phyloP scores from a whole-genome alignment of 2,888 invertebrate species.

The Penaeus monodon region DNA sequence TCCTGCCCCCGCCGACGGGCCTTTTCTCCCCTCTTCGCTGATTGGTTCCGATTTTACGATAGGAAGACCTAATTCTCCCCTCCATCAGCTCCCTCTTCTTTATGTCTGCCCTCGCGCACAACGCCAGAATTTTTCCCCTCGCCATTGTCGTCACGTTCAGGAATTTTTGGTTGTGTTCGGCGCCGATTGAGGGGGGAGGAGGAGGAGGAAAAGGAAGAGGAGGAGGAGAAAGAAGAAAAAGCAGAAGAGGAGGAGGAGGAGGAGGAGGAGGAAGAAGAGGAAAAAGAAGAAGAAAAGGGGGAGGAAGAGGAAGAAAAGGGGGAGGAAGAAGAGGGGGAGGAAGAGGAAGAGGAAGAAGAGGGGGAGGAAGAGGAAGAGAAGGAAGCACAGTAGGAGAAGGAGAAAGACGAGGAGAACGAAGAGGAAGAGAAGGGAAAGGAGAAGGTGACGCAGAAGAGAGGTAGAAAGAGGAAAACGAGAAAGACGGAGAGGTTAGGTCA shows the following conservation, averaged over 20 bases:
- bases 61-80: constrained; percentile 10
- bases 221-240: background rate
- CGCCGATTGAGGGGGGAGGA: constrained; percentile 11
- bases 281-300: background rate
- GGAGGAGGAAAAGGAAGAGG: background rate
- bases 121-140: background rate
- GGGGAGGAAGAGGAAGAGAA: background rate
- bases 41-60: constrained; percentile 41
- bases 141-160: constrained; percentile 29
- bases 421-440: background rate
- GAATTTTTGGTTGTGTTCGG: constrained; percentile 12
- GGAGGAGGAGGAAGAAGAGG: background rate
- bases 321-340: background rate
- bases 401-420: background rate
- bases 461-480: background rate
- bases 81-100: background rate
- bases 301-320: background rate
- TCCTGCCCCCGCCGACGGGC: background rate
- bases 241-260: background rate
- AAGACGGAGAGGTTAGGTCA: background rate
- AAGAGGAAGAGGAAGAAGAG: background rate
- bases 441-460: background rate
- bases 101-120: background rate
- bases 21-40: constrained; percentile 5
- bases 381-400: background rate